These are phyloP conservation scores for Petromus typicus DNA, from an alignment of 2,113 vertebrate genomes.

Conservation along the genomic window DNA sequence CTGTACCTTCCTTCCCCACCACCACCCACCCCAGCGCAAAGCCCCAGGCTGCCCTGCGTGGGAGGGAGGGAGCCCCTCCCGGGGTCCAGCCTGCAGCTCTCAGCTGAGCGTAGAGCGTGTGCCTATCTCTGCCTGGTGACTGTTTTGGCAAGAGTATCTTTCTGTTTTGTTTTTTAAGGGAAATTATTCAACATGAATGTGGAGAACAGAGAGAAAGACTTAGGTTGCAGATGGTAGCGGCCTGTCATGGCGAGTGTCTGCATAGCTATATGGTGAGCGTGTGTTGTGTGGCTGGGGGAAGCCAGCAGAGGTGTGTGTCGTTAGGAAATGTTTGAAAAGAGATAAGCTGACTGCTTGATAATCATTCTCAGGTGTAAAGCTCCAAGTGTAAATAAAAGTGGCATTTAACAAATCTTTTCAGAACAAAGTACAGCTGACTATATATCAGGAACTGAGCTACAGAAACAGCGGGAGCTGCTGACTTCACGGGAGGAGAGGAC, in stretches of 20 bases:
- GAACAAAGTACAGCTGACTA: constrained; percentile 85
- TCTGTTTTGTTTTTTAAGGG: constrained; percentile 76
- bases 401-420: constrained; percentile 88
- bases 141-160: constrained; percentile 67
- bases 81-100: not conserved
- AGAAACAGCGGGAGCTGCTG: constrained; percentile 81
- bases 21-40: not conserved
- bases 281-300: constrained; percentile 76
- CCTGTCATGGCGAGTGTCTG: constrained; percentile 67
- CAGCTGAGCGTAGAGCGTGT: not conserved
- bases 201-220: constrained; percentile 78
- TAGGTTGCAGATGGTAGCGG: constrained; percentile 73
- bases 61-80: not conserved
- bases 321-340: constrained; percentile 87
- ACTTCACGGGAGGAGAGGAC: constrained; percentile 49
- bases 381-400: constrained; percentile 89
- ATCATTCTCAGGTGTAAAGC: constrained; percentile 90
- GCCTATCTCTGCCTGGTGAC: constrained; percentile 58
- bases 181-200: constrained; percentile 64
- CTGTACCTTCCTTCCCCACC: constrained; percentile 73
- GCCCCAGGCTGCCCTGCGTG: not conserved
- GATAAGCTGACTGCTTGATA: constrained; percentile 88
- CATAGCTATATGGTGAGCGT: constrained; percentile 66
- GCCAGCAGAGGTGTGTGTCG: constrained; percentile 82
- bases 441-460: constrained; percentile 86